Evolutionary conservation across 2,888 invertebrate species (phyloP), one percentile per base, ranked within the genome.

Genomic region (Leucophenga maculata): DNA sequence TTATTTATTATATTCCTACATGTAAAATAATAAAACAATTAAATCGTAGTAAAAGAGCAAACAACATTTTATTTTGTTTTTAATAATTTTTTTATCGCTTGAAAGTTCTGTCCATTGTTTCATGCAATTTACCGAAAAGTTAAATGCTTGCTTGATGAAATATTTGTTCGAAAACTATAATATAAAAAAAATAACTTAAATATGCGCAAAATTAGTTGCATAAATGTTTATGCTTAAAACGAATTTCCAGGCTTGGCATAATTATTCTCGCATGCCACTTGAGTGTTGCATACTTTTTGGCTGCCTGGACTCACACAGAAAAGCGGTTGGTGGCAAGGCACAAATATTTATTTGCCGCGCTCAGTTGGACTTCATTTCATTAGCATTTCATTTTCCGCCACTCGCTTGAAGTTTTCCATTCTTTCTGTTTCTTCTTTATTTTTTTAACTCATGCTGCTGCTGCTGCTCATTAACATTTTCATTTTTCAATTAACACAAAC

Each of bases 401-500:
- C 22, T 62, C 31, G 14, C 72, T 76, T 82, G 6, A 16, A 46
- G 20, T 46, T 52, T 65, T 55, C 18, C 22, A 32, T 57, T 32
- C 39, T 32, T 54, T 66, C 20, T 6, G 32, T 67, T 67, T 16
- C 32, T 67, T 65, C 14, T 50, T 46, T 48, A 14, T 62, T 26
- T 46, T 26, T 48, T 48, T 44, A 46, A 48, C 64, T 46, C 62
- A 60, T 52, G 65, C n/a, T n/a, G n/a, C n/a, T n/a, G n/a, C n/a
- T n/a, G n/a, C n/a, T n/a, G n/a, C 81, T 84, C 83, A 83, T 84
- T 84, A 83, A 78, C 83, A 78, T 83, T 84, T 83, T 79, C 79
- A 79, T 82, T 84, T 81, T 83, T 82, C 85, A 83, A 84, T 84
- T 84, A 84, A 82, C 82, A 78, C 78, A 82, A 83, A 80, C 77